phyloP scores from a whole-genome alignment of 2,113 vertebrate genomes.

The Alethe diademata region DNA sequence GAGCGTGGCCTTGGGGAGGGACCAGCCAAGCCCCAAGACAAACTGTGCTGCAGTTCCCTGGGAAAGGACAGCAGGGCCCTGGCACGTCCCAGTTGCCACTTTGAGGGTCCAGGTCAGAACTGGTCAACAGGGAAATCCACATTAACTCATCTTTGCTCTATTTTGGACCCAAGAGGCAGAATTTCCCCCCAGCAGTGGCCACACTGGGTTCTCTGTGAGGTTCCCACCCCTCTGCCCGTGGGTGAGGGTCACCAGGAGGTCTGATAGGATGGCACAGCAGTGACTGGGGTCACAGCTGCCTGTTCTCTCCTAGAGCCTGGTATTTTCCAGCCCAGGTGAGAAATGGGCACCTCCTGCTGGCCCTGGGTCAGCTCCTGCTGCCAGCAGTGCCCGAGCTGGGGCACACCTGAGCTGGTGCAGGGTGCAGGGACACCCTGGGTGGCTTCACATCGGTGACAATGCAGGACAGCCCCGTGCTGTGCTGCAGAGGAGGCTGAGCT shows the following conservation, averaged over 20 bases:
- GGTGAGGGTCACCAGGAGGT: neutral
- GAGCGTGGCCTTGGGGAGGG: fast-evolving
- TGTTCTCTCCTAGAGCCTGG: fast-evolving
- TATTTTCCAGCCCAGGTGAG: neutral
- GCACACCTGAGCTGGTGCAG: neutral
- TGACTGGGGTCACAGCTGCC: neutral
- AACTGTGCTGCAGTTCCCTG: neutral
- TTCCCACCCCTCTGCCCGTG: neutral
- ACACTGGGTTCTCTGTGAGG: neutral
- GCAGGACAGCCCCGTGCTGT: neutral
- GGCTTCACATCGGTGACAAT: neutral
- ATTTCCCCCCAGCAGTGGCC: neutral
- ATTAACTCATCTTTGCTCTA: neutral
- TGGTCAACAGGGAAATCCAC: neutral
- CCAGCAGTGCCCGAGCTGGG: neutral
- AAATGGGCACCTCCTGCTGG: neutral
- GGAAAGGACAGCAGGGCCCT: neutral
- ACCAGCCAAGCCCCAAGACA: neutral
- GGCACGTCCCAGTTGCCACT: fast-evolving
- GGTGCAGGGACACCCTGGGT: neutral
- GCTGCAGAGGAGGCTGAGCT: neutral
- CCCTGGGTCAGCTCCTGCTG: neutral
- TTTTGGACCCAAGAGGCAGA: neutral
- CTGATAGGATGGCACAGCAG: neutral
- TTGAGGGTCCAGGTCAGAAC: neutral